Evolutionary conservation across 1,140 invertebrate genomes (phyloP).

Genomic region (Leptinotarsa defecta): DNA sequence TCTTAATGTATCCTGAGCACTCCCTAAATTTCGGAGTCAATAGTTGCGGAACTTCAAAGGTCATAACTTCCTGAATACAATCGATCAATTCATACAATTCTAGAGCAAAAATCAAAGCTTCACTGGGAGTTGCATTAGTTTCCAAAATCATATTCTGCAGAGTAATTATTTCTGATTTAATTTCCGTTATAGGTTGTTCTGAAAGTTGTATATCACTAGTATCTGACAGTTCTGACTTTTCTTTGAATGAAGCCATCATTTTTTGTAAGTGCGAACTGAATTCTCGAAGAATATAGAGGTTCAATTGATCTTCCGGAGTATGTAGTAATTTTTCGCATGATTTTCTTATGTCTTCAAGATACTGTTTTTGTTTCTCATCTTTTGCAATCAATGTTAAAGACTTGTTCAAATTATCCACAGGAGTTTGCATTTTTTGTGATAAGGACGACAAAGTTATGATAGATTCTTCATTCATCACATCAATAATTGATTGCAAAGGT

Average conservation of each 20-base stretch:
- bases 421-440: too few relatives aligned
- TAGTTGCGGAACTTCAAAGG: conserved; percentile 28
- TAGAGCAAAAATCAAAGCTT: conserved; percentile 33
- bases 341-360: neutral
- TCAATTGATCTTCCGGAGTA: neutral
- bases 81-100: conserved; percentile 37
- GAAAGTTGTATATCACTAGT: conserved; percentile 4
- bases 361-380: neutral
- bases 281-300: neutral
- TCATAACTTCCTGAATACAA: conserved; percentile 33
- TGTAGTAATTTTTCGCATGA: neutral
- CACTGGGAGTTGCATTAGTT: conserved; percentile 25
- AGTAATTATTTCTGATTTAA: conserved; percentile 28
- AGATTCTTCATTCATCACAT: too few relatives aligned
- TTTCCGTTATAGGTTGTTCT: conserved; percentile 17
- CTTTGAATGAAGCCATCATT: neutral
- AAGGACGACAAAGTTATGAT: too few relatives aligned
- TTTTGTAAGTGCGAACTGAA: neutral
- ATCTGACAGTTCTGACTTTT: neutral
- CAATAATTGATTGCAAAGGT: too few relatives aligned
- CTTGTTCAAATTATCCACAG: too few relatives aligned
- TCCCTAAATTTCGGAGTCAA: conserved; percentile 24
- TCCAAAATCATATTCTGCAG: conserved; percentile 33
- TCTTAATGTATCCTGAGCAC: conserved; percentile 16
- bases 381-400: too few relatives aligned